phyloP scores from a whole-genome alignment of 2,113 vertebrate species.

The Platysternon megacephalum region DNA sequence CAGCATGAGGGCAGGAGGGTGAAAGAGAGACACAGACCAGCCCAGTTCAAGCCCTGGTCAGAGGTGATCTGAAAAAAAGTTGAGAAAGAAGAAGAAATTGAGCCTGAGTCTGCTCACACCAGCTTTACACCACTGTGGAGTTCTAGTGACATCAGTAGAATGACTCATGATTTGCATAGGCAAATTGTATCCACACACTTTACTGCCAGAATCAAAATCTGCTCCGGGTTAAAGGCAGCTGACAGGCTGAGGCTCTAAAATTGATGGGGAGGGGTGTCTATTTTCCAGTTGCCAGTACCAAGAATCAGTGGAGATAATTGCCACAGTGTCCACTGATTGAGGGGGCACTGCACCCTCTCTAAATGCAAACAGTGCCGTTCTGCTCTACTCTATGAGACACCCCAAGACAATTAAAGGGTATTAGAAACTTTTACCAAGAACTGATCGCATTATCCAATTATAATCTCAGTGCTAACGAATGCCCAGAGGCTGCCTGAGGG shows the following conservation, averaged over 20 bases:
- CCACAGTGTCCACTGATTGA: neutral
- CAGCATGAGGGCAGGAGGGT: neutral
- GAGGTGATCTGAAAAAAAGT: accelerated
- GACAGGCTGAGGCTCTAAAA: neutral
- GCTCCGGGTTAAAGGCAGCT: neutral
- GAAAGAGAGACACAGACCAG: accelerated
- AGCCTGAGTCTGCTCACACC: accelerated
- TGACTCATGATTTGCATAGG: accelerated
- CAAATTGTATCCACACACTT: neutral
- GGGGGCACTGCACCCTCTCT: neutral
- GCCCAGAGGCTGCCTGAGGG: neutral
- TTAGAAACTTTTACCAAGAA: neutral
- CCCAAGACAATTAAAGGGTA: neutral
- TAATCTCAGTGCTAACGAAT: neutral
- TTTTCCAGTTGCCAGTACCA: neutral
- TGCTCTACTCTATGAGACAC: neutral
- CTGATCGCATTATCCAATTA: neutral
- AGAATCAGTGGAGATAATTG: neutral
- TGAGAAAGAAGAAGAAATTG: neutral
- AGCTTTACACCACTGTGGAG: accelerated
- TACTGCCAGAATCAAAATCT: neutral
- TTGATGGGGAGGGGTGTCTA: accelerated
- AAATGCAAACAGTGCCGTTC: neutral
- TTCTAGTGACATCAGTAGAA: neutral
- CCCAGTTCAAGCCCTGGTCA: neutral